A percentile compares a stretch with the other conserved stretches of the same genome.
Conservation (phyloP, 2,797 vertebrate species). For the Macropodus opercularis region DNA sequence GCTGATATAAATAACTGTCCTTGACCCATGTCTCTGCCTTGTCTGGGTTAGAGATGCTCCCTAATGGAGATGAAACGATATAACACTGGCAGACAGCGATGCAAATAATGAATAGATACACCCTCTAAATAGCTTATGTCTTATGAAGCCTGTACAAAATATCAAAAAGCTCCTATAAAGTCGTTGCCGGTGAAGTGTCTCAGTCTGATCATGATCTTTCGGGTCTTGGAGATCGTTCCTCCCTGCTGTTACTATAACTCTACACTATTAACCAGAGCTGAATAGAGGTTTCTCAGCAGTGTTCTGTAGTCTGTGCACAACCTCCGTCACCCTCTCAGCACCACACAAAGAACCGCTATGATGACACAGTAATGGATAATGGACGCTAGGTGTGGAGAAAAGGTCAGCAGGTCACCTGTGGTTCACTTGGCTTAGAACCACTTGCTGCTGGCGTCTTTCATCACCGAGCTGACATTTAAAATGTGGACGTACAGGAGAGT, state of each 20-base stretch:
- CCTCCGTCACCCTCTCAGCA: slow-evolving; percentile 20
- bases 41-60: slow-evolving; percentile 25
- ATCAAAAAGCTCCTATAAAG: neutral
- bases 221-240: slow-evolving; percentile 26
- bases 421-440: slow-evolving; percentile 36
- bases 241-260: slow-evolving; percentile 27
- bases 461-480: slow-evolving; percentile 67
- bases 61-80: slow-evolving; percentile 20
- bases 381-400: slow-evolving; percentile 21
- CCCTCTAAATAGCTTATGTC: neutral
- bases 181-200: too few species aligned
- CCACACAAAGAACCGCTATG: slow-evolving; percentile 11
- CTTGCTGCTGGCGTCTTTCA: slow-evolving; percentile 23
- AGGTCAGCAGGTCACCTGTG: slow-evolving; percentile 41
- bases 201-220: slow-evolving; percentile 52
- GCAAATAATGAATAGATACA: slow-evolving; percentile 1
- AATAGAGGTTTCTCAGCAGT: slow-evolving; percentile 18
- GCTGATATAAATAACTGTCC: slow-evolving; percentile 61
- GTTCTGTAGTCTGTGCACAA: slow-evolving; percentile 3
- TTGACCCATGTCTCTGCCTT: slow-evolving; percentile 30
- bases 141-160: neutral
- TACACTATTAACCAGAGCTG: slow-evolving; percentile 30
- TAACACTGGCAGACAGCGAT: slow-evolving; percentile 2
- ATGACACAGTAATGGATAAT: slow-evolving; percentile 31
- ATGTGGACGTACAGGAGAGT: slow-evolving; percentile 45